A percentile compares a stretch with the other conserved stretches of the same genome.
Conservation (phyloP, 2,797 vertebrate species). For the Nothura maculosa region DNA sequence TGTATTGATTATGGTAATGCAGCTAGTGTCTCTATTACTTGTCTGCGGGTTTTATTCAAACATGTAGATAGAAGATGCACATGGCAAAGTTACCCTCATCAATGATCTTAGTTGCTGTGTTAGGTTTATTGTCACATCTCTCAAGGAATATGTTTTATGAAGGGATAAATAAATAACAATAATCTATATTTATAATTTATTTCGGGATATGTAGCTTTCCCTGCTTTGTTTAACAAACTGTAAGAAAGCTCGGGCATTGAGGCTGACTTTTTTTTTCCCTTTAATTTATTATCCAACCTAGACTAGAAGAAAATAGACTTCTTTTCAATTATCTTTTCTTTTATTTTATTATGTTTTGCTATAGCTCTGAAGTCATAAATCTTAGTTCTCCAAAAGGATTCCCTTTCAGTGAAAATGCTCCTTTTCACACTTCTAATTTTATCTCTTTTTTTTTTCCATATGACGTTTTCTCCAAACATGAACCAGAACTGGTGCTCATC, state of each 20-base stretch:
- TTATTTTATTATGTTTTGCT: conserved; percentile 73
- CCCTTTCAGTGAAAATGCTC: conserved; percentile 18
- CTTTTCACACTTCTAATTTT: conserved; percentile 49
- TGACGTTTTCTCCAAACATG: conserved; percentile 20
- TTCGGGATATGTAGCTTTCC: conserved; percentile 71
- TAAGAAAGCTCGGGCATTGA: conserved; percentile 56
- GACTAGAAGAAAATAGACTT: conserved; percentile 61
- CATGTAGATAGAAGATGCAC: conserved; percentile 79
- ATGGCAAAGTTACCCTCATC: conserved; percentile 53
- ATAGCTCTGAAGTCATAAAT: conserved; percentile 68
- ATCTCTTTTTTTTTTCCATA: conserved; percentile 27
- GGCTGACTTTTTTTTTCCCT: not conserved
- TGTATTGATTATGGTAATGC: conserved; percentile 86
- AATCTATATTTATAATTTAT: conserved; percentile 81
- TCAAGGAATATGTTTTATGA: conserved; percentile 74
- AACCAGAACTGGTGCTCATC: conserved; percentile 24
- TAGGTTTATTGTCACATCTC: conserved; percentile 68
- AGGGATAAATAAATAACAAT: conserved; percentile 78
- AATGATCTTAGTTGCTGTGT: conserved; percentile 29
- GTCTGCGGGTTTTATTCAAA: conserved; percentile 79
- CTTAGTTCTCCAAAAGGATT: conserved; percentile 50
- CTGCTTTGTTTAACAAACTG: conserved; percentile 75
- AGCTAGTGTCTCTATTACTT: conserved; percentile 78
- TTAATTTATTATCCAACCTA: conserved; percentile 76
- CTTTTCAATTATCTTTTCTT: conserved; percentile 71